phyloP scores from a whole-genome alignment of 2,888 invertebrate species.

The Dendrolimus houi region DNA sequence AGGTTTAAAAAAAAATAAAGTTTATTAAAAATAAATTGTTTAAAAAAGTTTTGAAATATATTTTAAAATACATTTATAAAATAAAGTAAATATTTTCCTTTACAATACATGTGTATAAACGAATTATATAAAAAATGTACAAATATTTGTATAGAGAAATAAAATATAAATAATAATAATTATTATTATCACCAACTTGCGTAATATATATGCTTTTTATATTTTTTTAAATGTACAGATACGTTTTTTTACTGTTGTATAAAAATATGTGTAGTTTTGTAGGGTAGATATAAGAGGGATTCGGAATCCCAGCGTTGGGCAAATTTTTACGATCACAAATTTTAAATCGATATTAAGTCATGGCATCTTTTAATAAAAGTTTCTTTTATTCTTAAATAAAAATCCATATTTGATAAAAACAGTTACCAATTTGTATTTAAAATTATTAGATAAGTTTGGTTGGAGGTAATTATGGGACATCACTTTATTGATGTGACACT shows the following conservation, averaged over 20 bases:
- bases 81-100: constrained; percentile 4
- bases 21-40: constrained; percentile 6
- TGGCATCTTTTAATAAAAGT: neutral
- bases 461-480: too few relatives aligned
- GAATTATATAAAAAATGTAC: neutral
- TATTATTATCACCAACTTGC: neutral
- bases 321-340: neutral
- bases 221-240: neutral
- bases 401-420: too few relatives aligned
- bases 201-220: neutral
- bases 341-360: neutral
- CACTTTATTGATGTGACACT: too few relatives aligned
- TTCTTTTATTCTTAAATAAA: neutral
- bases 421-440: too few relatives aligned
- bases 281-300: constrained; percentile 1
- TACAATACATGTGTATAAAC: constrained; percentile 3
- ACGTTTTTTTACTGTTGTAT: neutral
- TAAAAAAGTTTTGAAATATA: constrained; percentile 3
- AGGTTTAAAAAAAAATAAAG: constrained; percentile 8
- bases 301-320: neutral
- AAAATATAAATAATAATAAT: constrained; percentile 1
- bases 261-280: neutral
- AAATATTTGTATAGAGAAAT: neutral
- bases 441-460: too few relatives aligned
- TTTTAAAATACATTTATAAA: neutral